phyloP scores from a whole-genome alignment of 2,888 invertebrate genomes.

The Erannis defoliaria region DNA sequence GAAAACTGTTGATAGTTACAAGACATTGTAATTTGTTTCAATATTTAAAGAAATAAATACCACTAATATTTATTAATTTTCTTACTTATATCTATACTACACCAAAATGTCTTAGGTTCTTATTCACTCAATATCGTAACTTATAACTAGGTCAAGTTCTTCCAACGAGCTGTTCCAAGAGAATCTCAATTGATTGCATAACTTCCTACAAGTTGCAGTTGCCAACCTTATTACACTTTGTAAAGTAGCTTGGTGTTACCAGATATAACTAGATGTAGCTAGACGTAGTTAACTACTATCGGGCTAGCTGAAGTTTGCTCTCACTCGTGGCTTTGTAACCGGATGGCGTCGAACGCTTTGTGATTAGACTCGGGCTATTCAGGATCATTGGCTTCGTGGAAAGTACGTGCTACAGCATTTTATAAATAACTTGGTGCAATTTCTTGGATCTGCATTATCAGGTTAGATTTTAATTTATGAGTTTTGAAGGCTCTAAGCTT shows the following conservation, averaged over 20 bases:
- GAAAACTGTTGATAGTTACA: no score
- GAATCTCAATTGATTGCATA: constrained; percentile 21
- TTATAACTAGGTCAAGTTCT: constrained; percentile 13
- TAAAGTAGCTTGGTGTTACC: constrained; percentile 4
- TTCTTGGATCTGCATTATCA: neutral
- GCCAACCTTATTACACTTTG: constrained; percentile 15
- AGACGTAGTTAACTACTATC: neutral
- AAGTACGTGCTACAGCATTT: neutral
- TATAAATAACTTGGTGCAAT: no score
- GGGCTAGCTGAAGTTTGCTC: constrained; percentile 17
- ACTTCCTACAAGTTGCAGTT: neutral
- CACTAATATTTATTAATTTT: neutral
- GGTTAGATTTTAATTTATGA: no score
- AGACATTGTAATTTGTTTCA: no score
- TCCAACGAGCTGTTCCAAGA: neutral
- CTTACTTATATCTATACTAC: no score
- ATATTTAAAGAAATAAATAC: no score
- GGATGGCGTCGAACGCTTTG: constrained; percentile 23
- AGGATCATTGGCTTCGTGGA: neutral
- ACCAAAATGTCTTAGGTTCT: no score
- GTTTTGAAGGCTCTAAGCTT: no score
- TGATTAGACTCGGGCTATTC: constrained; percentile 14
- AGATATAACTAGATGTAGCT: neutral
- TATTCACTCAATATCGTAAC: neutral
- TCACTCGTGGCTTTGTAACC: constrained; percentile 26